phyloP scores from a whole-genome alignment of 2,113 vertebrate genomes.

The Antigone vipio region DNA sequence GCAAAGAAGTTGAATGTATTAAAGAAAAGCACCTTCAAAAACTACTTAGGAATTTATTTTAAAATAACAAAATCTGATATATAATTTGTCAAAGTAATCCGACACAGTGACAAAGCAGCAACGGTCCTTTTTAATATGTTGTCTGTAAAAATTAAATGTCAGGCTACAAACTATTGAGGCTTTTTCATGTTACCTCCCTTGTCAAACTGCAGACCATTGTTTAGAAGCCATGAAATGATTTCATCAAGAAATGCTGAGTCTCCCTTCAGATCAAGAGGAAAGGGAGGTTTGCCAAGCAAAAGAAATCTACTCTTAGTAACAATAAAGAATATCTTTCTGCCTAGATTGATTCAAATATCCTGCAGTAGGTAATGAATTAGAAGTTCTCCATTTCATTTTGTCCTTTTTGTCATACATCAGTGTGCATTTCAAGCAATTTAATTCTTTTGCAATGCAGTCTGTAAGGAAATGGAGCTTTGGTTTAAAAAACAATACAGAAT shows the following conservation, averaged over 20 bases:
- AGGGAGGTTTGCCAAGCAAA: not conserved
- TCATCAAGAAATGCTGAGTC: not conserved
- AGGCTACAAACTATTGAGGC: not conserved
- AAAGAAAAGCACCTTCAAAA: not conserved
- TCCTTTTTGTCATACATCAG: not conserved
- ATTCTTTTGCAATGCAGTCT: slow-evolving; percentile 9
- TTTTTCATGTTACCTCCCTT: not conserved
- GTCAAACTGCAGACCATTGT: not conserved
- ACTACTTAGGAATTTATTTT: not conserved
- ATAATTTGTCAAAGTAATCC: not conserved
- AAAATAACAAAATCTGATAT: not conserved
- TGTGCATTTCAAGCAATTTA: not conserved
- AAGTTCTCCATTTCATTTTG: not conserved
- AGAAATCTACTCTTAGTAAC: not conserved
- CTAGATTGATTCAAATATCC: not conserved
- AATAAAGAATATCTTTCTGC: not conserved
- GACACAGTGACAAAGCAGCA: not conserved
- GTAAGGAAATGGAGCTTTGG: slow-evolving; percentile 16
- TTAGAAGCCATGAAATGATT: slow-evolving; percentile 11
- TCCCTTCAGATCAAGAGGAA: not conserved
- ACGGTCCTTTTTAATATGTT: not conserved
- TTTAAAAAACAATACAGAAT: slow-evolving; percentile 29
- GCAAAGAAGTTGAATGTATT: not conserved
- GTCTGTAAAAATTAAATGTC: not conserved
- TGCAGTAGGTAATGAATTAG: not conserved